Percentiles rank a stretch among this genome's conserved stretches.
phyloP scores from a whole-genome alignment of 2,888 invertebrate genomes.

The Monopis laevigella region DNA sequence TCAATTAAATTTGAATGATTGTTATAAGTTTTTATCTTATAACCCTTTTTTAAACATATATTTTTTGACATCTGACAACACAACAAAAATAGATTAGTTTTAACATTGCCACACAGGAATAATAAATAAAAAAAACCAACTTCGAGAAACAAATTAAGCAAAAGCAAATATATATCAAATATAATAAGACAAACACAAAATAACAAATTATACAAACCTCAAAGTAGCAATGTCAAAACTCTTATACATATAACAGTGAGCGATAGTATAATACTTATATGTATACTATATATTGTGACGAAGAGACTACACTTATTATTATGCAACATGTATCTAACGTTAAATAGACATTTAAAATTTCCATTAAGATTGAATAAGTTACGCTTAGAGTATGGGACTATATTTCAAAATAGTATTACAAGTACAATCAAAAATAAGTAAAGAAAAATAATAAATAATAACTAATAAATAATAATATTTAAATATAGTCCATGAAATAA shows the following conservation, averaged over 20 bases:
- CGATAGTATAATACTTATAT: too few species aligned
- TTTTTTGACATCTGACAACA: too few species aligned
- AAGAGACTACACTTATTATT: too few species aligned
- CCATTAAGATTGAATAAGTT: constrained; percentile 42
- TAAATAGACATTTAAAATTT: constrained; percentile 28
- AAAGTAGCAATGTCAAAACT: constrained; percentile 62
- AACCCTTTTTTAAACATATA: too few species aligned
- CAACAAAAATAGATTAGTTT: constrained; percentile 38
- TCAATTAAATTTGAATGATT: background rate
- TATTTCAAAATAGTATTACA: constrained; percentile 35
- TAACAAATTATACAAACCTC: constrained; percentile 23
- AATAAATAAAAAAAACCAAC: constrained; percentile 33
- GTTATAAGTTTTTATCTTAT: too few species aligned
- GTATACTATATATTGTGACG: too few species aligned
- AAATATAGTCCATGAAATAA: constrained; percentile 34
- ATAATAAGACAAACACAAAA: constrained; percentile 22
- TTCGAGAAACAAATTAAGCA: constrained; percentile 45
- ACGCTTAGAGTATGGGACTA: constrained; percentile 32
- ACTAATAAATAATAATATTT: too few species aligned
- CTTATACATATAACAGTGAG: too few species aligned
- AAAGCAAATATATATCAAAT: constrained; percentile 14
- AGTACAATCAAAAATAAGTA: too few species aligned
- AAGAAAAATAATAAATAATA: too few species aligned
- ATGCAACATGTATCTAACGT: too few species aligned
- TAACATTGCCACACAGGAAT: constrained; percentile 51